Conservation (phyloP, 1,140 invertebrate genomes). For the Arctopsyche grandis region DNA sequence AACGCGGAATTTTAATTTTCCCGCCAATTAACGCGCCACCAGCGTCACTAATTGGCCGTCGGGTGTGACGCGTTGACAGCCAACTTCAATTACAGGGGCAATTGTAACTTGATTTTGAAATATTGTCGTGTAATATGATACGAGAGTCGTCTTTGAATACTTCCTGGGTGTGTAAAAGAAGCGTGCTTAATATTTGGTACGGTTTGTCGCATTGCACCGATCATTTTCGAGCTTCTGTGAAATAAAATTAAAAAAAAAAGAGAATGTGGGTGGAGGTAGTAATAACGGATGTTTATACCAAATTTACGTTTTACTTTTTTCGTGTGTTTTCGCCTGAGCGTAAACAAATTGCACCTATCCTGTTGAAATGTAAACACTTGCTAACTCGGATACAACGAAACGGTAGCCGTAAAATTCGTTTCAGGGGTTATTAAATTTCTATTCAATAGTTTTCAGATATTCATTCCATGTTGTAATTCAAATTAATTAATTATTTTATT, state of each 20-base stretch:
- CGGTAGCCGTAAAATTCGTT: not conserved
- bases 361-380: conserved; percentile 27
- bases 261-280: no score
- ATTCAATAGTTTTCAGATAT: not conserved
- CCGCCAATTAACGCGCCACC: conserved; percentile 36
- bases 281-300: conserved; percentile 35
- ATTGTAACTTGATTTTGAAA: conserved; percentile 30
- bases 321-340: not conserved
- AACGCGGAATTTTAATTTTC: conserved; percentile 17
- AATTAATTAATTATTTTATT: no score
- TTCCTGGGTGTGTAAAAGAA: not conserved
- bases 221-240: no score
- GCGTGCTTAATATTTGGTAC: not conserved
- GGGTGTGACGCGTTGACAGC: not conserved
- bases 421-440: conserved; percentile 4
- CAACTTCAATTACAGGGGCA: not conserved
- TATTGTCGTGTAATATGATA: not conserved
- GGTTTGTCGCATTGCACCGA: not conserved
- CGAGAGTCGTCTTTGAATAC: not conserved
- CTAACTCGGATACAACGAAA: not conserved
- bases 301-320: conserved; percentile 20
- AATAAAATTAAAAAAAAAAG: no score
- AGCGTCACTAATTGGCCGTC: conserved; percentile 12
- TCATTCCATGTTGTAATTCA: no score
- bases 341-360: conserved; percentile 37